Base-by-base conservation (phyloP, 1,140 invertebrate species). In the Cardiocondyla obscurior region DNA sequence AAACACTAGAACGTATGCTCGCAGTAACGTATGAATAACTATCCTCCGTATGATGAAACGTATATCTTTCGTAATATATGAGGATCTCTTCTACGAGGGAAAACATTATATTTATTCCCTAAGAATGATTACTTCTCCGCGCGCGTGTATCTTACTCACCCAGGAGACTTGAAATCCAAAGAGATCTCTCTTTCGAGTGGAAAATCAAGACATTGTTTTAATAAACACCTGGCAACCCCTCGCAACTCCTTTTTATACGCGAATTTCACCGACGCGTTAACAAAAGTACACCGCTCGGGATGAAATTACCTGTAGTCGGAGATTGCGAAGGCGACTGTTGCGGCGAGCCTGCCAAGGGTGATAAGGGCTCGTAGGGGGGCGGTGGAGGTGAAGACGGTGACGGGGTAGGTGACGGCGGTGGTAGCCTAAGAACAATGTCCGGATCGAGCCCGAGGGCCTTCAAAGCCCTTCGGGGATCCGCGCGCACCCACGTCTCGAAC, bases 391-490 rank as follows among this genome's bases (percentile, higher is more conserved):
- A 92, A 16, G 92, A 92, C 7, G 93, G 91, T 6, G 93, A 93
- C 2, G 91, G 92, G 16, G 92, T 92, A 0, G 93, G 92, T 12
- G 93, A 92, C 0, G 87, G 81, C 10, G 87, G 88, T 8, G 82
- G 72, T 60, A 90, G 90, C 46, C 90, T 90, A 51, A 81, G 70
- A n/a, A 94, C 81, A 49, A 88, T 88, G 22, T 94, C 92, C 12
- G 94, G 90, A 88, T 95, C 94, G 30, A 95, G 90, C 14, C 95
- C 95, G 53, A 95, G 92, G 60, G 95, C 93, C 70, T 90, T 91
- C 28, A 95, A 89, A 4, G 94, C 93, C 30, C 93, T 90, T 16
- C 91, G 92, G 0, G 94, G 93, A 90, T 95, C 95, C 42, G 93
- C 91, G 25, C 93, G 88, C 6, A 95, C 92, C 91, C 93, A 95